Evolutionary conservation across 2,888 invertebrate genomes (phyloP).

Genomic region (Agrotis ipsilon): DNA sequence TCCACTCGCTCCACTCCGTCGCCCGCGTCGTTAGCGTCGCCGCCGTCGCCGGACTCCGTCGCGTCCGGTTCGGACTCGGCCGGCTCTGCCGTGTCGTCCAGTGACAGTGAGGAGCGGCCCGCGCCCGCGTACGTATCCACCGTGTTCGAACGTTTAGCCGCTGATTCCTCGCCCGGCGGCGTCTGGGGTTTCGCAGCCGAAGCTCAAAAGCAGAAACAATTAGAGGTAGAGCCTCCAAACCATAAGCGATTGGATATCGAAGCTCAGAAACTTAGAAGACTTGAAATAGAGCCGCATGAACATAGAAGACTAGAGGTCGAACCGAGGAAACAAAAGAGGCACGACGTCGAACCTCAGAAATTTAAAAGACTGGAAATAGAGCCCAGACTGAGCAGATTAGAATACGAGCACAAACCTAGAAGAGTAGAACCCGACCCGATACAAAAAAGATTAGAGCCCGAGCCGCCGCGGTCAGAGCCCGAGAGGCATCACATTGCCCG

Average conservation of each 20-base stretch:
- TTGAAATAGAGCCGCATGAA: constrained; percentile 31
- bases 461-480: constrained; percentile 51
- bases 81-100: constrained; percentile 44
- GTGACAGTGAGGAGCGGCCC: constrained; percentile 59
- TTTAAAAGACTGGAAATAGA: constrained; percentile 46
- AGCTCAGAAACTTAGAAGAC: constrained; percentile 36
- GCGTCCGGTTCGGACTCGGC: constrained; percentile 34
- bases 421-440: background rate
- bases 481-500: constrained; percentile 66
- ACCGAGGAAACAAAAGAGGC: constrained; percentile 36
- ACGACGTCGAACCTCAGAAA: constrained; percentile 36
- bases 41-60: constrained; percentile 39
- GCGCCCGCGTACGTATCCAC: constrained; percentile 74
- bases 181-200: constrained; percentile 92
- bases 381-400: constrained; percentile 28
- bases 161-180: constrained; percentile 78
- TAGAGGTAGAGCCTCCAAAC: constrained; percentile 38
- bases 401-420: constrained; percentile 19
- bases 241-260: constrained; percentile 28
- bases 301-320: constrained; percentile 35
- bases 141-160: constrained; percentile 83
- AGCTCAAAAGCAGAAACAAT: constrained; percentile 86
- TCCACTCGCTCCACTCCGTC: constrained; percentile 49
- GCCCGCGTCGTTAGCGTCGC: constrained; percentile 52
- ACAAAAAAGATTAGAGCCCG: constrained; percentile 36